Evolutionary conservation across 2,113 vertebrate genomes (phyloP).

Genomic region (Corynorhinus townsendii): DNA sequence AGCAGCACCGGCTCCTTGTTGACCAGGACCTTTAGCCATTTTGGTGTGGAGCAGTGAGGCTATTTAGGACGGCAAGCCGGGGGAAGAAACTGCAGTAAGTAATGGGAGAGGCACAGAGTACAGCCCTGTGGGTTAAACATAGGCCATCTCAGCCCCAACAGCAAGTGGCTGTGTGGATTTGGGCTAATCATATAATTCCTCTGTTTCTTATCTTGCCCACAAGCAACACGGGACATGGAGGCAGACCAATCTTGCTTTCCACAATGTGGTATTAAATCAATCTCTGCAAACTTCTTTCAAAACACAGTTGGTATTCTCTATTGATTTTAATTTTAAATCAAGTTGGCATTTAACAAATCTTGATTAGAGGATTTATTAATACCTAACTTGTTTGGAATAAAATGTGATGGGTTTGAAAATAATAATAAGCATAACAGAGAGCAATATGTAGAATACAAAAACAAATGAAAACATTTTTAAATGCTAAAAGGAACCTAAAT

Average conservation of each 20-base stretch:
- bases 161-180: conserved; percentile 9
- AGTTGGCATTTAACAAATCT: background rate
- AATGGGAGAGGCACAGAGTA: background rate
- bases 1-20: background rate
- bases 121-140: background rate
- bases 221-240: background rate
- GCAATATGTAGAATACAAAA: background rate
- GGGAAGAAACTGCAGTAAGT: background rate
- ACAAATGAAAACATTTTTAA: background rate
- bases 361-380: background rate
- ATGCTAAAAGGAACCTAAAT: background rate
- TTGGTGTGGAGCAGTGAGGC: background rate
- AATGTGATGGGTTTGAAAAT: conserved; percentile 9
- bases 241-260: background rate
- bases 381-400: background rate
- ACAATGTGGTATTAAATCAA: background rate
- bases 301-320: background rate
- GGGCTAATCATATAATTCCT: background rate
- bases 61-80: background rate
- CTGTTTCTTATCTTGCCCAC: background rate
- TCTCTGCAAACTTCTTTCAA: background rate
- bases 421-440: background rate
- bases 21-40: conserved; percentile 17
- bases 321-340: conserved; percentile 15
- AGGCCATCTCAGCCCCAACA: background rate